phyloP scores from a whole-genome alignment of 2,113 vertebrate genomes.

The Callopanchax toddi region DNA sequence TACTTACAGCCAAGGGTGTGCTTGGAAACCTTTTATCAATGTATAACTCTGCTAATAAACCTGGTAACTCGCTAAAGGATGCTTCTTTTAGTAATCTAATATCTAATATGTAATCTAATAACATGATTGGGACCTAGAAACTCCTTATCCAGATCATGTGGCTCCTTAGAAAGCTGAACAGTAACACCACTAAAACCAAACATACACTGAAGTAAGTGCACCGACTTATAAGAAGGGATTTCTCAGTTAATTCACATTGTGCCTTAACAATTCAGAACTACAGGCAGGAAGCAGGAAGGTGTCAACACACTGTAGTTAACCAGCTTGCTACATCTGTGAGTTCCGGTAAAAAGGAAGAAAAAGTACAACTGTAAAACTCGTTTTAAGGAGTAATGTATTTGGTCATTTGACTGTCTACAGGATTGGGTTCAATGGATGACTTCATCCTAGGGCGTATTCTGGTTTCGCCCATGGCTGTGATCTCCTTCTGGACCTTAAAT shows the following conservation, averaged over 20 bases:
- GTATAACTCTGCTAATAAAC: no score
- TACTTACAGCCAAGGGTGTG: no score
- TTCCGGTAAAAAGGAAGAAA: constrained; percentile 40
- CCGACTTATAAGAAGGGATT: not conserved
- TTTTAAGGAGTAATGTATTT: constrained; percentile 6
- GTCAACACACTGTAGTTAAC: constrained; percentile 35
- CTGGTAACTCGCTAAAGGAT: no score
- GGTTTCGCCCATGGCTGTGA: not conserved
- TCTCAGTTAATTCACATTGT: not conserved
- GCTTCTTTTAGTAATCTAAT: no score
- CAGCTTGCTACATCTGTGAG: constrained; percentile 14
- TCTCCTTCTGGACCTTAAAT: not conserved
- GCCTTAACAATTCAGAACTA: not conserved
- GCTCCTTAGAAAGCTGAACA: not conserved
- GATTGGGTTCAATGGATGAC: not conserved
- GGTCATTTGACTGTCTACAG: constrained; percentile 10
- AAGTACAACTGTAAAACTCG: constrained; percentile 21
- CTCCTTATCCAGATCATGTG: constrained; percentile 28
- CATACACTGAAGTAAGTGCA: not conserved
- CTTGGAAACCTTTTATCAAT: no score
- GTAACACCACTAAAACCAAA: not conserved
- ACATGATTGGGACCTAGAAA: constrained; percentile 1
- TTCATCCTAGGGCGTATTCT: constrained; percentile 12
- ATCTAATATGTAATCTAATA: no score
- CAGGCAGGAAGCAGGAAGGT: constrained; percentile 6